Conservation (phyloP, 2,888 invertebrate genomes). For the Leptura quadrifasciata region DNA sequence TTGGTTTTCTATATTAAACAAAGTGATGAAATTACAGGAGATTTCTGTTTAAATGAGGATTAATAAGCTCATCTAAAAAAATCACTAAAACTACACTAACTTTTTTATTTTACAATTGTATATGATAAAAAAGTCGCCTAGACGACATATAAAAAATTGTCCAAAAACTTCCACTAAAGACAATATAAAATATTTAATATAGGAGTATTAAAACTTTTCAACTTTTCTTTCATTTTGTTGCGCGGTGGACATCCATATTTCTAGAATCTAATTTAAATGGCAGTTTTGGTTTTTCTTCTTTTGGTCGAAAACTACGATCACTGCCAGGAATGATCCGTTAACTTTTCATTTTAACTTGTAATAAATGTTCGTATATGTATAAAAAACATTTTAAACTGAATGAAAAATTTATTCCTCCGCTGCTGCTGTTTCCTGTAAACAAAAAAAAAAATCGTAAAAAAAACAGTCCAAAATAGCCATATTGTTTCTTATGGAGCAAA, state of each 20-base stretch:
- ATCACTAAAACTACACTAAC: constrained; percentile 69
- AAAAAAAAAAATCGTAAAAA: constrained; percentile 40
- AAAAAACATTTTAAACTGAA: constrained; percentile 54
- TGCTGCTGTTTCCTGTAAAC: constrained; percentile 65
- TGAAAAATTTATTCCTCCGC: constrained; percentile 68
- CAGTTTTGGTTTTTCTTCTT: constrained; percentile 67
- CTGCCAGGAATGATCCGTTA: constrained; percentile 71
- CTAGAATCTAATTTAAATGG: constrained; percentile 62
- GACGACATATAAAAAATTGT: constrained; percentile 72
- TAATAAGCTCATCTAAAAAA: constrained; percentile 64
- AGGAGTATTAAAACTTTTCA: constrained; percentile 68
- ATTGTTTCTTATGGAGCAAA: too few species aligned
- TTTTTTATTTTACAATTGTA: constrained; percentile 73
- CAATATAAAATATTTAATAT: constrained; percentile 71
- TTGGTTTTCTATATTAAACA: constrained; percentile 45
- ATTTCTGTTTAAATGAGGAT: constrained; percentile 56
- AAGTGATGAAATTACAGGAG: constrained; percentile 58
- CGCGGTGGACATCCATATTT: constrained; percentile 61
- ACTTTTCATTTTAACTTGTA: constrained; percentile 64
- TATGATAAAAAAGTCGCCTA: constrained; percentile 71
- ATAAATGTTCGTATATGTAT: constrained; percentile 65
- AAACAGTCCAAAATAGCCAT: too few species aligned
- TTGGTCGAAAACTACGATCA: constrained; percentile 69
- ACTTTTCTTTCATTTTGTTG: constrained; percentile 63
- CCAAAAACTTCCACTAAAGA: constrained; percentile 69